phyloP scores from a whole-genome alignment of 1,140 invertebrate species.

The Pseudachorutes palmiensis region DNA sequence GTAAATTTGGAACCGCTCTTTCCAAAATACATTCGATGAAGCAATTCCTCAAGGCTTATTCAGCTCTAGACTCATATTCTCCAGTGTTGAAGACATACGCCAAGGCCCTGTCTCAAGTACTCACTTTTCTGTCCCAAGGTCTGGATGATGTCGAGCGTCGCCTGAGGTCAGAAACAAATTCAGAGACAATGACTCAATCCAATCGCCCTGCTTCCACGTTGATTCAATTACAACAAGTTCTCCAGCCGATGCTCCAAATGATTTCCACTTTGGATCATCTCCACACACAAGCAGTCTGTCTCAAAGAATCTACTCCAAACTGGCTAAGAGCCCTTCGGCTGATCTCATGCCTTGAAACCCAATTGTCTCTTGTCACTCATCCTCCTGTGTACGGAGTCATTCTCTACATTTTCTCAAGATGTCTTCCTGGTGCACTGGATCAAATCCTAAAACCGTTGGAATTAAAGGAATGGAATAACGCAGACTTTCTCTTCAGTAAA shows the following conservation, averaged over 20 bases:
- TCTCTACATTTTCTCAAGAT: background rate
- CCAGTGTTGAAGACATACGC: background rate
- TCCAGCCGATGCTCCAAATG: background rate
- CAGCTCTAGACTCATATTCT: background rate
- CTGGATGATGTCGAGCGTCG: background rate
- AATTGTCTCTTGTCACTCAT: background rate
- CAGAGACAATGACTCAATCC: background rate
- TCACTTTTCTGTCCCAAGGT: background rate
- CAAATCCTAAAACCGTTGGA: background rate
- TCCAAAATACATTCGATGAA: background rate
- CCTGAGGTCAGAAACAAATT: background rate
- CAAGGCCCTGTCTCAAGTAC: background rate
- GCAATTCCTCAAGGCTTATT: background rate
- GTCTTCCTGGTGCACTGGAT: background rate
- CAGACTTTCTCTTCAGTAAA: background rate
- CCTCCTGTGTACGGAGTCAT: background rate
- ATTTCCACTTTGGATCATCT: background rate
- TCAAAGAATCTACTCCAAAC: background rate
- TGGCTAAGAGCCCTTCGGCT: background rate
- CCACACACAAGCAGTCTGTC: background rate
- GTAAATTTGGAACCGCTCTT: background rate
- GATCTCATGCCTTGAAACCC: background rate
- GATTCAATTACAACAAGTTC: background rate
- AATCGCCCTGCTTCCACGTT: background rate
- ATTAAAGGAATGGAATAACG: background rate